Evolutionary conservation across 2,888 invertebrate genomes (phyloP).

Genomic region (Nomada ferruginata): DNA sequence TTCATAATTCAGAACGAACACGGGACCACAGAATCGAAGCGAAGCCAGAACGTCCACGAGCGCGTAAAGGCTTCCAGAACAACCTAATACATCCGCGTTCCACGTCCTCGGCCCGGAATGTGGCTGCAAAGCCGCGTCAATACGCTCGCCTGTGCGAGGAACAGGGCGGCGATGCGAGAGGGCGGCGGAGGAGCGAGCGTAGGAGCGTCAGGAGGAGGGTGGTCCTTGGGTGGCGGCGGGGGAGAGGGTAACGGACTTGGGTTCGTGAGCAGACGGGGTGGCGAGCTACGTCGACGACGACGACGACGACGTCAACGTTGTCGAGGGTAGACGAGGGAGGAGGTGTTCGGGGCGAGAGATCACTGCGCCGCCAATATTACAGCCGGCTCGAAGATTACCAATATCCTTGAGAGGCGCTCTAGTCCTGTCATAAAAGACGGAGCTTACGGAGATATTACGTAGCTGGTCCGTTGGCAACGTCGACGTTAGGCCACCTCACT

Average conservation of each 20-base stretch:
- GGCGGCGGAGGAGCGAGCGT: conserved; percentile 50
- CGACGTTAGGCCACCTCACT: conserved; percentile 73
- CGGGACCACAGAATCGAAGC: too few relatives aligned
- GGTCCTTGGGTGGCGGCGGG: conserved; percentile 53
- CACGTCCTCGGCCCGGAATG: conserved; percentile 77
- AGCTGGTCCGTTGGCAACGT: conserved; percentile 67
- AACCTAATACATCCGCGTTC: conserved; percentile 53
- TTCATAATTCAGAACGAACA: too few relatives aligned
- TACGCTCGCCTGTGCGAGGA: conserved; percentile 75
- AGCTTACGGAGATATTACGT: conserved; percentile 84
- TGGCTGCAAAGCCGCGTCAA: conserved; percentile 80
- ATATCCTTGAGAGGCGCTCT: conserved; percentile 84
- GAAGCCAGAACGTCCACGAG: conserved; percentile 9
- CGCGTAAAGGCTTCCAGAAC: background rate
- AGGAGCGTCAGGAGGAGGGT: conserved; percentile 52
- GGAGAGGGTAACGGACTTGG: conserved; percentile 44
- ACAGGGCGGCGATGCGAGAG: conserved; percentile 39
- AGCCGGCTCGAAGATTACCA: conserved; percentile 83
- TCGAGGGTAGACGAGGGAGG: conserved; percentile 39
- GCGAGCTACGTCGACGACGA: conserved; percentile 36
- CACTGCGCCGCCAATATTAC: conserved; percentile 83
- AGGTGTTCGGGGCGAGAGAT: conserved; percentile 80
- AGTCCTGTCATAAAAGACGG: conserved; percentile 83
- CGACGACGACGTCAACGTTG: conserved; percentile 12
- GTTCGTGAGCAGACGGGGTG: conserved; percentile 51